phyloP scores from a whole-genome alignment of 1,140 invertebrate genomes.

The Oncopeltus fasciatus region DNA sequence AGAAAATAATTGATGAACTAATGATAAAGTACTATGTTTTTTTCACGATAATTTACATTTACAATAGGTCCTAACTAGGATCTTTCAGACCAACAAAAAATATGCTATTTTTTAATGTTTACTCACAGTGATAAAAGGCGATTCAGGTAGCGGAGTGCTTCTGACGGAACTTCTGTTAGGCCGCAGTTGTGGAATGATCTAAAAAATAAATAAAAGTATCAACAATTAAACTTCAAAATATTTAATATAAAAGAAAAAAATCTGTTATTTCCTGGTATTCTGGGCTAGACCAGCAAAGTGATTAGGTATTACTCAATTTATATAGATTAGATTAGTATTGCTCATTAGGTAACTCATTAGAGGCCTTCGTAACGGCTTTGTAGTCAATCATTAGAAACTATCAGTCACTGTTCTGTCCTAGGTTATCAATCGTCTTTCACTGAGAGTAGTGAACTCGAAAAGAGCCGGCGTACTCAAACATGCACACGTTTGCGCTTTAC shows the following conservation, averaged over 20 bases:
- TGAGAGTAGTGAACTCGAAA: too few relatives aligned
- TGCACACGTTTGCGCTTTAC: too few relatives aligned
- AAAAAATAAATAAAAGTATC: constrained; percentile 20
- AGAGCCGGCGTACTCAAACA: too few relatives aligned
- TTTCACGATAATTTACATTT: not conserved
- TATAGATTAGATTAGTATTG: too few relatives aligned
- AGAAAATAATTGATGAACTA: not conserved
- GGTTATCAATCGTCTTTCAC: too few relatives aligned
- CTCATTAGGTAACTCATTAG: too few relatives aligned
- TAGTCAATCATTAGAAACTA: not conserved
- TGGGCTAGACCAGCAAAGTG: too few relatives aligned
- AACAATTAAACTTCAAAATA: not conserved
- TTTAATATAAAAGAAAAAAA: not conserved
- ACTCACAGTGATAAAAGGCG: constrained; percentile 41
- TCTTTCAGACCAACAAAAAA: not conserved
- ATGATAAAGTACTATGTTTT: not conserved
- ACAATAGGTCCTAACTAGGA: not conserved
- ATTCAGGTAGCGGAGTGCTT: constrained; percentile 33
- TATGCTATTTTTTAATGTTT: constrained; percentile 4
- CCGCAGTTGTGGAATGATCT: constrained; percentile 38
- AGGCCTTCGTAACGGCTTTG: not conserved
- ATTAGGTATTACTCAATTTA: too few relatives aligned
- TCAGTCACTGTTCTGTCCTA: too few relatives aligned
- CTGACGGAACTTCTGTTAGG: constrained; percentile 33
- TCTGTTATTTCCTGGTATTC: too few relatives aligned